phyloP scores from a whole-genome alignment of 2,797 vertebrate species.

The Takifugu ocellatus region DNA sequence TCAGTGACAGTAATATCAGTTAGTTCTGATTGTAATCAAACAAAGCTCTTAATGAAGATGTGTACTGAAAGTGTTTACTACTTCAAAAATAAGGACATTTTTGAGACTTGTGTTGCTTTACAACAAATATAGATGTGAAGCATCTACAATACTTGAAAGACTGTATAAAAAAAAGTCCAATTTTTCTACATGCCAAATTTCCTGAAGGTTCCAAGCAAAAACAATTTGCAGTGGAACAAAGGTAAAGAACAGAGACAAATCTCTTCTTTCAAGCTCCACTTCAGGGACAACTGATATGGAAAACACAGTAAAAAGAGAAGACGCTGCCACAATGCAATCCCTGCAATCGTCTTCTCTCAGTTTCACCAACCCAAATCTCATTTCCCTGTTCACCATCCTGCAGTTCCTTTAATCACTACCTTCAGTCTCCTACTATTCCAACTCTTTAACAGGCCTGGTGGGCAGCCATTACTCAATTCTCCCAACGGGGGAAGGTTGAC shows the following conservation, averaged over 20 bases:
- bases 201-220: constrained; percentile 26
- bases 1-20: background rate
- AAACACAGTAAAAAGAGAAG: constrained; percentile 21
- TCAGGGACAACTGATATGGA: constrained; percentile 30
- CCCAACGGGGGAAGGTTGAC: constrained; percentile 21
- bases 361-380: constrained; percentile 19
- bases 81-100: background rate
- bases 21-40: constrained; percentile 1
- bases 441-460: constrained; percentile 18
- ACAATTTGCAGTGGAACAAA: constrained; percentile 39
- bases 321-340: constrained; percentile 36
- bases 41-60: background rate
- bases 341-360: constrained; percentile 23
- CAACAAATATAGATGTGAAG: background rate
- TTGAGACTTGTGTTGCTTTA: constrained; percentile 6
- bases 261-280: constrained; percentile 42
- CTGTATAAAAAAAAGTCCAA: constrained; percentile 7
- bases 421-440: constrained; percentile 31
- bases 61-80: background rate
- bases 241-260: constrained; percentile 39
- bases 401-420: constrained; percentile 48
- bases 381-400: constrained; percentile 9
- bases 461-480: constrained; percentile 25
- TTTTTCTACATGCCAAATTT: constrained; percentile 12
- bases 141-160: constrained; percentile 5